Evolutionary conservation across 2,113 vertebrate species (phyloP), one percentile per base, ranked within the genome.

Genomic region (Pelusios castaneus): DNA sequence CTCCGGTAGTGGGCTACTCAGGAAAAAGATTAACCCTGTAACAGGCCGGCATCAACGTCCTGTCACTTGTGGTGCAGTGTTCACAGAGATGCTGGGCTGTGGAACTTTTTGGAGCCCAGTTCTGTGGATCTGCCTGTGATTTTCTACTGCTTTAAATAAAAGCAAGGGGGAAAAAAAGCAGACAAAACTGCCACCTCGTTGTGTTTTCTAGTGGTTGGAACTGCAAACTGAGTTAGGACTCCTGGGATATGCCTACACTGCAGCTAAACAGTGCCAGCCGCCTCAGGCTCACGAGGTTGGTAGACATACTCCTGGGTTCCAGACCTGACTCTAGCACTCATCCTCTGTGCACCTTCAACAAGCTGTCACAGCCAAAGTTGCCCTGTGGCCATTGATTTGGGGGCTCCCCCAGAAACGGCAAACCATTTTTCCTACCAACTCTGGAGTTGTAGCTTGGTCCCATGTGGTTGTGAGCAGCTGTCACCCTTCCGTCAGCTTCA

Each of bases 111-210:
- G 79, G 78, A 31, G 29, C 16, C 17, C 16, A 29, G 24, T n/a
- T 73, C 63, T 73, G 63, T 27, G 73, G 60, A 49, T 54, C 80
- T 55, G 9, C 60, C 47, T 87, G 54, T 55, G 45, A 16, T 76
- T 88, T 34, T 93, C 63, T 63, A 56, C 55, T 77, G 49, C 63
- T 85, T 89, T 82, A 67, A 77, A 63, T 84, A 76, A 43, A 88
- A 87, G 73, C 3, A 51, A 51, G 1, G 45, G 29, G 41, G 52
- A 70, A 80, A 67, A 80, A 79, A 84, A 54, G 54, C 38, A 76
- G 84, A 80, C 75, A 88, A 25, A 58, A 45, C 25, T 83, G 45
- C 29, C 24, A 27, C 43, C 41, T 47, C 43, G 52, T 22, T 52
- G 34, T 67, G 47, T n/a, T 88, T 88, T 58, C 58, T 73, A 88